phyloP scores from a whole-genome alignment of 2,797 vertebrate species.

The Vultur gryphus region DNA sequence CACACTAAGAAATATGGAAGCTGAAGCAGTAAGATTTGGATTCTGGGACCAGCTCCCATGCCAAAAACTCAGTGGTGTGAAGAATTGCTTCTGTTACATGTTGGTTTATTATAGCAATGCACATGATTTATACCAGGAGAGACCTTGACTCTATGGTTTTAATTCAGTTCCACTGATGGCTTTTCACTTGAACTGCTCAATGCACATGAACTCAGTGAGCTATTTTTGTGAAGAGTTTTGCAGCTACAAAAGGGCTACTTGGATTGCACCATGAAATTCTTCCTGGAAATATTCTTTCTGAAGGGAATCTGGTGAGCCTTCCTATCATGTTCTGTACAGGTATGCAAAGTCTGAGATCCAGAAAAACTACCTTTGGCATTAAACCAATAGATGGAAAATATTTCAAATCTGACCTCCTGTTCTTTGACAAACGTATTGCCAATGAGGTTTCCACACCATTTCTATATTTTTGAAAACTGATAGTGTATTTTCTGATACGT shows the following conservation, averaged over 20 bases:
- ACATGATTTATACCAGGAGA: slow-evolving; percentile 5
- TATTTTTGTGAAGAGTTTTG: neutral
- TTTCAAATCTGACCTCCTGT: neutral
- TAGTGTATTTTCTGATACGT: neutral
- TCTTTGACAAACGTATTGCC: neutral
- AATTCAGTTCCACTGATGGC: slow-evolving; percentile 11
- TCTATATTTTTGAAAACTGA: neutral
- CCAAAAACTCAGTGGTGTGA: slow-evolving; percentile 22
- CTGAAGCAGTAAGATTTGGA: neutral
- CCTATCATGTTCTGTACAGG: neutral
- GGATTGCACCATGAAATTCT: neutral
- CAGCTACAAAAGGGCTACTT: neutral
- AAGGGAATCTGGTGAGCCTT: neutral
- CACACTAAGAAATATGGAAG: neutral
- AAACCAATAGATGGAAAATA: neutral
- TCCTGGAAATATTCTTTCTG: neutral
- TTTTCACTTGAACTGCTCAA: slow-evolving; percentile 24
- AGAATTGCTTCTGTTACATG: slow-evolving; percentile 29
- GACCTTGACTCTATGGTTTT: slow-evolving; percentile 16
- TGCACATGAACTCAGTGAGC: neutral
- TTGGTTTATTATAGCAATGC: slow-evolving; percentile 36
- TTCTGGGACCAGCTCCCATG: neutral
- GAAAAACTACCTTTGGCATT: neutral
- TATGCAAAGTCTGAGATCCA: neutral
- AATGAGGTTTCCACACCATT: neutral